A percentile compares a stretch with the other conserved stretches of the same genome.
These are phyloP conservation scores for Sturnira hondurensis DNA, from an alignment of 2,113 vertebrate species.

Conservation along the genomic window DNA sequence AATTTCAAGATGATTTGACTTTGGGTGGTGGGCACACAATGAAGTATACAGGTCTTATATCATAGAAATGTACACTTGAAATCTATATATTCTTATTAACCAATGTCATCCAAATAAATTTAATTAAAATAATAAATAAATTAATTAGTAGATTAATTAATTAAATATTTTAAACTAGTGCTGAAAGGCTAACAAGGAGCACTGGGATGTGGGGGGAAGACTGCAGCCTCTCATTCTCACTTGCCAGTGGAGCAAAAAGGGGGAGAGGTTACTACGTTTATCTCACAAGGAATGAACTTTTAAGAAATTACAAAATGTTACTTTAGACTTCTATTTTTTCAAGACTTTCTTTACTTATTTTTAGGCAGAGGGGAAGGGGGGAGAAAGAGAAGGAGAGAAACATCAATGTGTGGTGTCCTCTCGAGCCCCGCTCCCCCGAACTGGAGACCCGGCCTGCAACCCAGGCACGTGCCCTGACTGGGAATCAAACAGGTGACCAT, in stretches of 20 bases:
- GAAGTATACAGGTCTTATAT: neutral
- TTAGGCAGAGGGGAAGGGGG: too few species aligned
- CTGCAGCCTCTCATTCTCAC: neutral
- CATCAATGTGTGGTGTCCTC: too few species aligned
- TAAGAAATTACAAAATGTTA: neutral
- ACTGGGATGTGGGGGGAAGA: rapidly evolving
- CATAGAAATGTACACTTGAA: neutral
- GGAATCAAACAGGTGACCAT: too few species aligned
- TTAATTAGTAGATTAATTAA: neutral
- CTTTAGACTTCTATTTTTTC: neutral
- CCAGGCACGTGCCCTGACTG: too few species aligned
- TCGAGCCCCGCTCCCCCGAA: too few species aligned
- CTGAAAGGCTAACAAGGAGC: neutral
- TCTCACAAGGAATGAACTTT: neutral
- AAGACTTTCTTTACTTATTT: too few species aligned
- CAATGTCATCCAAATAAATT: neutral
- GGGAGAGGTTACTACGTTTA: neutral
- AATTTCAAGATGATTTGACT: neutral
- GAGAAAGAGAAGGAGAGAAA: too few species aligned
- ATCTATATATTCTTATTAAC: neutral
- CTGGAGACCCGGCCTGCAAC: too few species aligned
- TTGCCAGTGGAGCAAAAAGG: neutral
- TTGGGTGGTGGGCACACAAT: neutral
- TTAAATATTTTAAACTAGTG: neutral
- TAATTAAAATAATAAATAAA: neutral